Evolutionary conservation across 2,888 invertebrate species (phyloP).

Genomic region (Andrena hattorfiana): DNA sequence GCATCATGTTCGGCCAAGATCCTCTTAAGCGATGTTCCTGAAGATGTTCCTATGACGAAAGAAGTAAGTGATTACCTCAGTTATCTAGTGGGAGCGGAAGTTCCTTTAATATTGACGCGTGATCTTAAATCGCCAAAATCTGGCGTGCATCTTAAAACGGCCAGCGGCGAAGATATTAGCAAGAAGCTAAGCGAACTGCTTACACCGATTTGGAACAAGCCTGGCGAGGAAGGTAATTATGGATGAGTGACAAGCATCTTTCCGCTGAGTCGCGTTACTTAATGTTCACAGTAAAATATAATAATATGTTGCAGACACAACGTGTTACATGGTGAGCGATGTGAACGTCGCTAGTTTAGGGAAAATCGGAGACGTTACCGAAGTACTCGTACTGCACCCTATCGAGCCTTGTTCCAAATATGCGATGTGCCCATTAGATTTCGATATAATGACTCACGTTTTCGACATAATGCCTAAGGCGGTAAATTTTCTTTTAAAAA

Average conservation of each 20-base stretch:
- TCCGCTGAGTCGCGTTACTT: background rate
- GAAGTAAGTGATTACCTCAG: conserved; percentile 73
- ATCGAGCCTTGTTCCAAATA: conserved; percentile 56
- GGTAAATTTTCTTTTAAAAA: conserved; percentile 58
- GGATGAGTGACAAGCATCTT: background rate
- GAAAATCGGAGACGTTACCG: conserved; percentile 64
- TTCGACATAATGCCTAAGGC: conserved; percentile 63
- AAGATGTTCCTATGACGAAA: conserved; percentile 73
- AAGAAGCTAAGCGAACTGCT: conserved; percentile 72
- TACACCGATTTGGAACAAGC: conserved; percentile 73
- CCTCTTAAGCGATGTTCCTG: conserved; percentile 73
- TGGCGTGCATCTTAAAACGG: conserved; percentile 70
- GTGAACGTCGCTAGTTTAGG: conserved; percentile 72
- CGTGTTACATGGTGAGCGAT: conserved; percentile 68
- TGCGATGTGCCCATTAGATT: conserved; percentile 66
- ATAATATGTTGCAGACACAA: conserved; percentile 56
- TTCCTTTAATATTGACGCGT: conserved; percentile 72
- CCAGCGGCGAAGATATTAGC: conserved; percentile 74
- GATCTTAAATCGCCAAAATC: conserved; percentile 67
- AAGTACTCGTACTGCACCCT: conserved; percentile 58
- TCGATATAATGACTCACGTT: conserved; percentile 72
- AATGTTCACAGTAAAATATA: conserved; percentile 5
- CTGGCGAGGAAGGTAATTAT: conserved; percentile 64
- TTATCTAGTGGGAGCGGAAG: conserved; percentile 67
- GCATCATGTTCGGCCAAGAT: conserved; percentile 70